These are phyloP conservation scores for Augiades crinisus DNA, from an alignment of 2,888 invertebrate genomes.

Conservation along the genomic window DNA sequence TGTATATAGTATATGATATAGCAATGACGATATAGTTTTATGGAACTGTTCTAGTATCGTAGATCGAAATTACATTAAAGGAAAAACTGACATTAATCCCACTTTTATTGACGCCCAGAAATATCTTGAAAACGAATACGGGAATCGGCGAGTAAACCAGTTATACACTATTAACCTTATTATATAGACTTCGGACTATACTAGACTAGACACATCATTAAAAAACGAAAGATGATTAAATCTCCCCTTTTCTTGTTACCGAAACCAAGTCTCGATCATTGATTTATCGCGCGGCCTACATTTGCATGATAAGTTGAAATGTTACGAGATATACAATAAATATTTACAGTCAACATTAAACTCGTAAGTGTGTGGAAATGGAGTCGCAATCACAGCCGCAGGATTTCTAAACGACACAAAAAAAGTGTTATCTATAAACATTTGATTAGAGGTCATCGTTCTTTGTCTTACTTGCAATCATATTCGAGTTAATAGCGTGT, in stretches of 20 bases:
- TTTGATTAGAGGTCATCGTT: background rate
- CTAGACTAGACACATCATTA: slow-evolving; percentile 1
- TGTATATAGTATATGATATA: too few species aligned
- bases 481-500: background rate
- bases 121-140: too few species aligned
- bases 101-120: too few species aligned
- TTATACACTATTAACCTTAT: too few species aligned
- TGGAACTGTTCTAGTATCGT: too few species aligned
- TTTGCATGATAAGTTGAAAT: slow-evolving; percentile 18
- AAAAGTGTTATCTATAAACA: background rate
- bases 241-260: slow-evolving; percentile 12
- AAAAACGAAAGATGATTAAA: slow-evolving; percentile 2
- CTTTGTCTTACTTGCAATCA: background rate
- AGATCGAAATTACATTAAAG: too few species aligned
- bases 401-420: background rate
- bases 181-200: too few species aligned
- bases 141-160: too few species aligned
- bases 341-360: slow-evolving; percentile 7
- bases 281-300: slow-evolving; percentile 20
- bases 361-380: slow-evolving; percentile 9
- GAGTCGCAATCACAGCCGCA: background rate
- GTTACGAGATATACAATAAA: slow-evolving; percentile 17
- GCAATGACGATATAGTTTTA: too few species aligned
- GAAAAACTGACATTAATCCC: too few species aligned
- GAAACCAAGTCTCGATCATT: slow-evolving; percentile 14